A percentile compares a stretch with the other conserved stretches of the same genome.
phyloP scores from a whole-genome alignment of 2,888 invertebrate genomes.

The Cyaniris semiargus region DNA sequence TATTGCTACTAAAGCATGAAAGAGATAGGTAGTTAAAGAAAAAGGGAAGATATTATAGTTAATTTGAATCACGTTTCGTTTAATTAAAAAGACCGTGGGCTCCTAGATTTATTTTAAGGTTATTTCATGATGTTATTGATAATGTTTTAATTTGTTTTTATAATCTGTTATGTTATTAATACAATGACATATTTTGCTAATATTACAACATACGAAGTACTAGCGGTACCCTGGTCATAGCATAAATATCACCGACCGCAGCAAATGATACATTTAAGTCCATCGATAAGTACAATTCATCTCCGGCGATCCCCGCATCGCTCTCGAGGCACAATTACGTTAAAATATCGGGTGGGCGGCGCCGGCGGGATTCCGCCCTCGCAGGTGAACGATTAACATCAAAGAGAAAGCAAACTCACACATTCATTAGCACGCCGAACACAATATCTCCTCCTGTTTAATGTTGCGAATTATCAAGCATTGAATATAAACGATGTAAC shows the following conservation, averaged over 20 bases:
- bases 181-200: neutral
- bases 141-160: neutral
- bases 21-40: slow-evolving; percentile 16
- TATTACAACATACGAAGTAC: neutral
- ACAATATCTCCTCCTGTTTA: slow-evolving; percentile 1
- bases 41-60: slow-evolving; percentile 10
- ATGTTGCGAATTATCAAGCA: slow-evolving; percentile 4
- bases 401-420: neutral
- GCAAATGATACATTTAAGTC: neutral
- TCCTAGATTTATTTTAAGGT: neutral
- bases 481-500: slow-evolving; percentile 2
- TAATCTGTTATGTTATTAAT: neutral
- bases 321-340: neutral
- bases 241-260: neutral
- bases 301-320: neutral
- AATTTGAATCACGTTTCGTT: neutral
- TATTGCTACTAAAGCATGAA: slow-evolving; percentile 20
- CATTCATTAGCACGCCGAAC: neutral
- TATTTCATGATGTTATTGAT: neutral
- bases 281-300: neutral
- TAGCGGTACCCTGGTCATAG: neutral
- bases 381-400: slow-evolving; percentile 9
- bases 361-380: neutral
- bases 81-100: neutral
- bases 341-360: slow-evolving; percentile 7